Percentiles rank a stretch among this genome's conserved stretches.
Conservation (phyloP, 1,140 invertebrate species). For the Diprion similis region DNA sequence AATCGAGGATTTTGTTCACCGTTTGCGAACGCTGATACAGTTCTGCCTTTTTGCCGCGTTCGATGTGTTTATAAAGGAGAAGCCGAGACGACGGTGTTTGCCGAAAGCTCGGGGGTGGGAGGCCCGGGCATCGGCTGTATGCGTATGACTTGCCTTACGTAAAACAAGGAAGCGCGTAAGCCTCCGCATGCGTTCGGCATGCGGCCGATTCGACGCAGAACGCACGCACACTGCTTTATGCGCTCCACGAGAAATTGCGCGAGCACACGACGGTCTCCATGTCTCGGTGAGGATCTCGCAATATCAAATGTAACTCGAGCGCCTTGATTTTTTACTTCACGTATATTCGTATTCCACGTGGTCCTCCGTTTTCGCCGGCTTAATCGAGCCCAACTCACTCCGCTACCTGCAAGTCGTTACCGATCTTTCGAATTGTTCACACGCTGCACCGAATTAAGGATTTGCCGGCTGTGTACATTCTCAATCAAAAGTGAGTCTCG, state of each 20-base stretch:
- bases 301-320: conserved; percentile 16
- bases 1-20: conserved; percentile 25
- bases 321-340: background rate
- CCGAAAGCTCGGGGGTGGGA: conserved; percentile 29
- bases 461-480: background rate
- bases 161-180: conserved; percentile 33
- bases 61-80: conserved; percentile 55
- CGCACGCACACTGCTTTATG: conserved; percentile 25
- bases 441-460: too few relatives aligned
- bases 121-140: background rate
- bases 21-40: conserved; percentile 43
- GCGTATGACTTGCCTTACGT: conserved; percentile 41
- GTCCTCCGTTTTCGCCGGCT: background rate
- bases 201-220: background rate
- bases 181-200: background rate
- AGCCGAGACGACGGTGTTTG: conserved; percentile 45
- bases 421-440: background rate
- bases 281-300: conserved; percentile 35
- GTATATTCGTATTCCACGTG: conserved; percentile 18
- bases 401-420: background rate
- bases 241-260: conserved; percentile 23
- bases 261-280: conserved; percentile 30
- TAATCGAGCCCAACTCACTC: background rate
- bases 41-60: conserved; percentile 45
- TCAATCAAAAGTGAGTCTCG: background rate